A percentile compares a stretch with the other conserved stretches of the same genome.
Evolutionary conservation across 2,113 vertebrate genomes (phyloP).

Genomic region (Anoura caudifer): DNA sequence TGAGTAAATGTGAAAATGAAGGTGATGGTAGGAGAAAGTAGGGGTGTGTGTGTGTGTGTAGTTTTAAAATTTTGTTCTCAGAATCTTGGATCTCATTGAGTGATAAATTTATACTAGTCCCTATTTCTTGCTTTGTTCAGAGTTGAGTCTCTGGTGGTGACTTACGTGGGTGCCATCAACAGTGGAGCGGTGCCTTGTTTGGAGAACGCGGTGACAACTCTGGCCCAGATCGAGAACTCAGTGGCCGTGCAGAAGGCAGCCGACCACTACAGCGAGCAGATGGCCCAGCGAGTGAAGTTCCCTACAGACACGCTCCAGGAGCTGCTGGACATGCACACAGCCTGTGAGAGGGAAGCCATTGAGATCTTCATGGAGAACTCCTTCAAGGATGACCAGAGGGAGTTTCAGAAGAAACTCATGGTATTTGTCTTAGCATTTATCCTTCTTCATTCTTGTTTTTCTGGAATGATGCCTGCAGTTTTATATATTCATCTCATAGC

Average conservation of each 20-base stretch:
- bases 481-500: too few relatives aligned
- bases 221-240: conserved; percentile 76
- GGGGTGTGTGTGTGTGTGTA: background rate
- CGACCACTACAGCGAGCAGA: background rate
- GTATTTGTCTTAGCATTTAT: conserved; percentile 18
- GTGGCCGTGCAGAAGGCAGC: conserved; percentile 33
- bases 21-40: background rate
- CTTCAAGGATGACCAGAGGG: background rate
- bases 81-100: background rate
- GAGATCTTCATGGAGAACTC: background rate
- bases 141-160: conserved; percentile 64
- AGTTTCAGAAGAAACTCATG: conserved; percentile 49
- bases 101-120: background rate
- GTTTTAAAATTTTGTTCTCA: background rate
- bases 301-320: background rate
- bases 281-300: background rate
- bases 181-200: conserved; percentile 75
- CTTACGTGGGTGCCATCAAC: conserved; percentile 73
- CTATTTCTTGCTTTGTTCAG: conserved; percentile 9
- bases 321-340: background rate
- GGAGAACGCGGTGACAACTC: conserved; percentile 73
- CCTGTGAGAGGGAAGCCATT: background rate
- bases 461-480: background rate
- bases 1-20: background rate
- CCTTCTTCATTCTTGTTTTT: background rate